Evolutionary conservation across 2,113 vertebrate species (phyloP).

Genomic region (Tragelaphus strepsiceros): DNA sequence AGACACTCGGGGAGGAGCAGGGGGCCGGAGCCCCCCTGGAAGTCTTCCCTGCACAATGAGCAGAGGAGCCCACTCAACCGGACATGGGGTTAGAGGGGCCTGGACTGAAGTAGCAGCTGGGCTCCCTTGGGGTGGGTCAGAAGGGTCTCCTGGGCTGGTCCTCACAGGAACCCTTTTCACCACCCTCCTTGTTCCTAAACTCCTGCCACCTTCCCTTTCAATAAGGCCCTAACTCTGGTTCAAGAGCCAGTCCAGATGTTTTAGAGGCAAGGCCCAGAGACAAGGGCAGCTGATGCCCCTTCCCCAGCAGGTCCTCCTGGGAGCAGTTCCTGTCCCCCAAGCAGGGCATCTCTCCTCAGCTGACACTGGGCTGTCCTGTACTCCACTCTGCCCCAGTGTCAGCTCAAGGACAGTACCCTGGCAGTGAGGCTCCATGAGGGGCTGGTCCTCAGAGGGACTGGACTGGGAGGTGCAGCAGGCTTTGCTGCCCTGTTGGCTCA

Average conservation of each 20-base stretch:
- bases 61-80: not conserved
- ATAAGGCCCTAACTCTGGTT: not conserved
- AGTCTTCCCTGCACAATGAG: not conserved
- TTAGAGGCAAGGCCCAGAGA: not conserved
- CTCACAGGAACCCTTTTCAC: slow-evolving; percentile 12
- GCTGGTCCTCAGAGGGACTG: not conserved
- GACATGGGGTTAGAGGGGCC: not conserved
- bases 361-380: not conserved
- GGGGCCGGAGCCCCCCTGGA: not conserved
- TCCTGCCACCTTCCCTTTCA: not conserved
- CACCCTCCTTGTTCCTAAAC: not conserved
- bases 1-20: not conserved
- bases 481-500: not conserved
- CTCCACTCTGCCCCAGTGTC: not conserved
- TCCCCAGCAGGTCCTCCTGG: not conserved
- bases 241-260: not conserved
- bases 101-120: slow-evolving; percentile 11
- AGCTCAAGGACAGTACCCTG: not conserved
- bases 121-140: not conserved
- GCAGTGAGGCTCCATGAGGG: not conserved
- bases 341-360: not conserved
- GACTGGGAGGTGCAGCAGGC: not conserved
- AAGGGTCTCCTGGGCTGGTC: slow-evolving; percentile 33
- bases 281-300: not conserved
- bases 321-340: slow-evolving; percentile 24